Conservation (phyloP, 2,113 vertebrate species). For the Atractosteus spatula region DNA sequence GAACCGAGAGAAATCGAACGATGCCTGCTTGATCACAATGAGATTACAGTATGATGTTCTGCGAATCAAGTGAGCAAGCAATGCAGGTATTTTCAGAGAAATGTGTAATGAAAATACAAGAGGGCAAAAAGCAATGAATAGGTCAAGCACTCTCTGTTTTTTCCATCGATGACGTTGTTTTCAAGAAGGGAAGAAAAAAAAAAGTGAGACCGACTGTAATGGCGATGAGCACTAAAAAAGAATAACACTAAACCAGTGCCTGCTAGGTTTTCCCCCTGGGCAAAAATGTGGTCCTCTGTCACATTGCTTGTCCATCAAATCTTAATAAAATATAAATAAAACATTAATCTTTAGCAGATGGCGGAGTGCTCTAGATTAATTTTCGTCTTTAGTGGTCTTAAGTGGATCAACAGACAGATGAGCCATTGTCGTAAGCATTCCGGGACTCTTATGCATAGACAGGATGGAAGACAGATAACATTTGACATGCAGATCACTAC, state of each 20-base stretch:
- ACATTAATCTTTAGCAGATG: constrained; percentile 39
- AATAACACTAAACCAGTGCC: background rate
- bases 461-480: no score
- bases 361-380: constrained; percentile 28
- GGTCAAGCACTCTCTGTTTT: background rate
- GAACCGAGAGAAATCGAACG: background rate
- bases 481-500: no score
- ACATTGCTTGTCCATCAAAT: constrained; percentile 6
- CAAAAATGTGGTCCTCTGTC: constrained; percentile 1
- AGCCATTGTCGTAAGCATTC: constrained; percentile 3
- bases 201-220: constrained; percentile 7
- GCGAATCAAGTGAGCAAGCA: background rate
- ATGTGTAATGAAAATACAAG: background rate
- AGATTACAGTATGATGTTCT: background rate
- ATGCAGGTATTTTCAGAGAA: background rate
- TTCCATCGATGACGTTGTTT: constrained; percentile 1
- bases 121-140: background rate
- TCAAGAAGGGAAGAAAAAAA: no score
- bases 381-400: constrained; percentile 21
- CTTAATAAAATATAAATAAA: constrained; percentile 26
- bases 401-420: constrained; percentile 32
- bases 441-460: background rate
- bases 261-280: background rate
- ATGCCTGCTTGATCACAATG: background rate
- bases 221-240: constrained; percentile 4